Conservation (phyloP, 2,797 vertebrate genomes). For the Chelonia mydas region DNA sequence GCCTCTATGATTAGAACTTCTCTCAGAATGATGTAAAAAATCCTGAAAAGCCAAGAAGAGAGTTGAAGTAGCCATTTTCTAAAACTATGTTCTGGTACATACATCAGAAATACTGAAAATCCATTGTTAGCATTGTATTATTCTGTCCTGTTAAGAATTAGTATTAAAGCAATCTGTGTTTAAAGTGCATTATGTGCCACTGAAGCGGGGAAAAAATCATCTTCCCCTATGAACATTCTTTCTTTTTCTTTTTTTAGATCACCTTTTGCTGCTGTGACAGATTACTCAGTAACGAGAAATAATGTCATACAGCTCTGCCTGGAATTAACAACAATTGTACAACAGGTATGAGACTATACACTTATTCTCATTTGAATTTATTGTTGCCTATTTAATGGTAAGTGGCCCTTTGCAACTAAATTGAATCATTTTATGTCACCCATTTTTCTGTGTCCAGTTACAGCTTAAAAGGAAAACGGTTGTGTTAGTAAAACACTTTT, state of each 20-base stretch:
- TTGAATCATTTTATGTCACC: not conserved
- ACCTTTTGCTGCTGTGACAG: conserved; percentile 97
- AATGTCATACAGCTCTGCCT: conserved; percentile 99
- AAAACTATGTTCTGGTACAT: not conserved
- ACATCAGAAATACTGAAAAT: not conserved
- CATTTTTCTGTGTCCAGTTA: not conserved
- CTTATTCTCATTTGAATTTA: conserved; percentile 30
- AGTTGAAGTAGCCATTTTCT: not conserved
- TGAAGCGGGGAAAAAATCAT: not conserved
- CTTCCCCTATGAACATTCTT: not conserved
- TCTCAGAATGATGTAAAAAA: not conserved
- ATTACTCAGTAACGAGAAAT: conserved; percentile 98
- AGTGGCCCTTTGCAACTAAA: not conserved
- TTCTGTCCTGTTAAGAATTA: not conserved
- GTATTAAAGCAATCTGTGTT: not conserved
- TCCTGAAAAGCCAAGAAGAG: not conserved
- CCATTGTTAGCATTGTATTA: not conserved
- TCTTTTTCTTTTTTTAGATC: conserved; percentile 88
- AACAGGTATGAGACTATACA: conserved; percentile 87
- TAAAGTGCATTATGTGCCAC: not conserved
- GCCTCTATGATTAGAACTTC: not conserved
- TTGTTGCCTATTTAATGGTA: not conserved
- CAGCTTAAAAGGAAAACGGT: not conserved
- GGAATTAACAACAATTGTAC: conserved; percentile 97
- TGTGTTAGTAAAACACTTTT: not conserved